phyloP scores from a whole-genome alignment of 1,140 invertebrate species.

The Hetaerina americana region DNA sequence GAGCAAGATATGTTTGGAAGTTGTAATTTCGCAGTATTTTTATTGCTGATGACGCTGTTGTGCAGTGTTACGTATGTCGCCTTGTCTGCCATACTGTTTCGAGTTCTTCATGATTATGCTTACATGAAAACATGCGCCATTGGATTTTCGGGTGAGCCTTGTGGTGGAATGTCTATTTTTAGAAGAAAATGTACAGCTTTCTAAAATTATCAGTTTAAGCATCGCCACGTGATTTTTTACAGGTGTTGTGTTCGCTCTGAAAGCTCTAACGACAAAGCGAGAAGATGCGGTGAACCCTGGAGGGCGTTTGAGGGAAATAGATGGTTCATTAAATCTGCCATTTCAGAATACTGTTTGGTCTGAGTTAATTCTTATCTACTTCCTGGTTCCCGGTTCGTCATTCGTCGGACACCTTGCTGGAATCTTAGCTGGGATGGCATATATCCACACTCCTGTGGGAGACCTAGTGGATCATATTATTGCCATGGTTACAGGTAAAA shows the following conservation, averaged over 20 bases:
- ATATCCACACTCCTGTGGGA: conserved; percentile 46
- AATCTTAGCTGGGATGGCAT: conserved; percentile 50
- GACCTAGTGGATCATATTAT: conserved; percentile 34
- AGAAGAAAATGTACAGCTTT: not conserved
- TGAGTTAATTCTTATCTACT: conserved; percentile 51
- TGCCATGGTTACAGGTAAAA: conserved; percentile 24
- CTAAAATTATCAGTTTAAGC: not conserved
- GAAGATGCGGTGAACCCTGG: conserved; percentile 27
- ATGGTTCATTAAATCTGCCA: conserved; percentile 35
- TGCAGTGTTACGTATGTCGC: conserved; percentile 40
- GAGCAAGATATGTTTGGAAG: conserved; percentile 42
- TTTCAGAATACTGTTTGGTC: conserved; percentile 48
- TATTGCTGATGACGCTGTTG: conserved; percentile 38
- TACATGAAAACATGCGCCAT: conserved; percentile 46
- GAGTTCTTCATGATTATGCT: conserved; percentile 6
- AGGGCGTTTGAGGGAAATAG: conserved; percentile 33
- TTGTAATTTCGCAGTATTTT: conserved; percentile 40
- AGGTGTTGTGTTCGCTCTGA: conserved; percentile 48
- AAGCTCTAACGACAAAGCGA: conserved; percentile 43
- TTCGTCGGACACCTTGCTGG: conserved; percentile 53
- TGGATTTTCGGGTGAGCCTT: conserved; percentile 46
- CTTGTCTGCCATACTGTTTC: conserved; percentile 21
- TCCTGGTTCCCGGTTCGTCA: conserved; percentile 45
- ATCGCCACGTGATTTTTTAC: conserved; percentile 9
- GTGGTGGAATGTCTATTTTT: conserved; percentile 3